Conservation (phyloP, 2,797 vertebrate genomes). For the Onychomys leucogaster region DNA sequence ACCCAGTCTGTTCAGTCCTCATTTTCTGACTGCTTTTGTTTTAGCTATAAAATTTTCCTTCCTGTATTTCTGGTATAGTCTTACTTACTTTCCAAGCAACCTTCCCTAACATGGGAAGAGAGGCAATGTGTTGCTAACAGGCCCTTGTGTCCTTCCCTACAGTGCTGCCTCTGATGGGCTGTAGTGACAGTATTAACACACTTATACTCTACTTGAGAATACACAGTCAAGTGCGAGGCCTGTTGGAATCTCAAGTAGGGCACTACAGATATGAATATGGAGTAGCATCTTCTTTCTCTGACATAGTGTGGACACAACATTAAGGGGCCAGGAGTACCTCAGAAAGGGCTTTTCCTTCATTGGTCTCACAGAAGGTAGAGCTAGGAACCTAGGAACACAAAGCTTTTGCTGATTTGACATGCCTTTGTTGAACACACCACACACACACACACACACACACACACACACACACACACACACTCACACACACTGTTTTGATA, state of each 20-base stretch:
- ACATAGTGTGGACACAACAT: background rate
- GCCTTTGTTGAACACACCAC: too few species aligned
- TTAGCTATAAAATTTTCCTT: background rate
- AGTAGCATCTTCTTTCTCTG: background rate
- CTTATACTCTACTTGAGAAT: background rate
- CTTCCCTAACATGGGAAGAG: background rate
- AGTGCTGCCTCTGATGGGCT: background rate
- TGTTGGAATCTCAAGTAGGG: background rate
- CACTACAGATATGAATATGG: background rate
- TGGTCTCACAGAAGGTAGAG: background rate
- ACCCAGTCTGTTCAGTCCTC: background rate
- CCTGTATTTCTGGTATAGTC: background rate
- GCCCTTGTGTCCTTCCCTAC: background rate
- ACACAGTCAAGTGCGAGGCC: background rate
- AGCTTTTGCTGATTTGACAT: background rate
- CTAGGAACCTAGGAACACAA: background rate
- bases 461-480: background rate
- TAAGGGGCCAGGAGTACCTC: background rate
- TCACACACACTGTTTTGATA: background rate
- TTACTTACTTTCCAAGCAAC: background rate
- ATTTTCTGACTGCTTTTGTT: background rate
- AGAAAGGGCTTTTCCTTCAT: background rate
- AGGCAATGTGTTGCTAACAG: background rate
- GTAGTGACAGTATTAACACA: background rate
- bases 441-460: background rate